Evolutionary conservation across 1,140 invertebrate species (phyloP).

Genomic region (Meloidogyne floridensis): DNA sequence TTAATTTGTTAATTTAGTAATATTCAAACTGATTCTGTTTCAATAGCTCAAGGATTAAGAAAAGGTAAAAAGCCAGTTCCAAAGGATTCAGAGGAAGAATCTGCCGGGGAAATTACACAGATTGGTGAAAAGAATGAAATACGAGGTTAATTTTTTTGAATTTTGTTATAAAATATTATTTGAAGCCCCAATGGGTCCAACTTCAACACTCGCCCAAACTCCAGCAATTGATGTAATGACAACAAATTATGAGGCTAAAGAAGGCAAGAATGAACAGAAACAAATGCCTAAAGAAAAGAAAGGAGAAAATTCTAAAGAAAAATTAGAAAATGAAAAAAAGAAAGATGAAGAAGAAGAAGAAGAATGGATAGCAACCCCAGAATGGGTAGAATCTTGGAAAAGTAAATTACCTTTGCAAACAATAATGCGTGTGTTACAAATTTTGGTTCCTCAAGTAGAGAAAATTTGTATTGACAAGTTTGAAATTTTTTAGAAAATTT

Average conservation of each 20-base stretch:
- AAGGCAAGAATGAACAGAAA: conserved; percentile 68
- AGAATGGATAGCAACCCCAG: conserved; percentile 80
- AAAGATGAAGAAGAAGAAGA: conserved; percentile 29
- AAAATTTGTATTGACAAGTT: conserved; percentile 99
- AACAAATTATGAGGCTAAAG: conserved; percentile 13
- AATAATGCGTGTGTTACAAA: conserved; percentile 96
- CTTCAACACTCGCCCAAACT: conserved; percentile 78
- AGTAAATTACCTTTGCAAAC: conserved; percentile 94
- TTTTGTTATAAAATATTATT: conserved; percentile 7
- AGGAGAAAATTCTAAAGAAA: conserved; percentile 25
- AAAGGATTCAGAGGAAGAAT: conserved; percentile 16
- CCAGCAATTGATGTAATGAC: conserved; percentile 91
- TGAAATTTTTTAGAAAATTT: conserved; percentile 45
- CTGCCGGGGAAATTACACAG: conserved; percentile 67
- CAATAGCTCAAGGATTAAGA: conserved; percentile 60
- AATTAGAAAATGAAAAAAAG: neutral
- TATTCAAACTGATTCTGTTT: conserved; percentile 73
- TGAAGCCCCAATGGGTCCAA: conserved; percentile 61
- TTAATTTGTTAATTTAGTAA: conserved; percentile 78
- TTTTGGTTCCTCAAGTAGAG: conserved; percentile 97
- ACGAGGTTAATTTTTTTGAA: neutral
- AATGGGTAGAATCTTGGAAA: conserved; percentile 94
- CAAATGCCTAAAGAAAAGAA: conserved; percentile 66
- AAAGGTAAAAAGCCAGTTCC: conserved; percentile 38
- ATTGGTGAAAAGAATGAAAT: neutral